phyloP scores from a whole-genome alignment of 92 coral and sea anemone genomes.

The Porites rus region DNA sequence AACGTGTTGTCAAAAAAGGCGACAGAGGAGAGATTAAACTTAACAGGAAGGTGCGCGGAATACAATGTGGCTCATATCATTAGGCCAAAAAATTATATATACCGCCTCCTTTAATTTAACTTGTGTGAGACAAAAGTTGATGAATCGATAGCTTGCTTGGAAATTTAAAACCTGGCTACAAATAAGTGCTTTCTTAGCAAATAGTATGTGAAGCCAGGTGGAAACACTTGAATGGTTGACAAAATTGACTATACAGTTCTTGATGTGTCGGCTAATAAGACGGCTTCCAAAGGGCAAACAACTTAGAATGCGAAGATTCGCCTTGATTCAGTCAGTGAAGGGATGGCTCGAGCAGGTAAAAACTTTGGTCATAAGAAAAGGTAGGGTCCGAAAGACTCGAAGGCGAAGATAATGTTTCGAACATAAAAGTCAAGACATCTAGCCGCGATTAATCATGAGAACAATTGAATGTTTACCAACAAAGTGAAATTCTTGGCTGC shows the following conservation, averaged over 20 bases:
- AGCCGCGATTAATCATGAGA: neutral
- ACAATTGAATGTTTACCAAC: neutral
- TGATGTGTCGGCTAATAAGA: constrained; percentile 6
- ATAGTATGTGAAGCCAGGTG: neutral
- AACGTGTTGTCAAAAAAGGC: no score
- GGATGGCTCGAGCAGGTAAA: neutral
- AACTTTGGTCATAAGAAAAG: neutral
- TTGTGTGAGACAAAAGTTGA: neutral
- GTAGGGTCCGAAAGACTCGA: neutral
- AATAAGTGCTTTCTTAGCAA: neutral
- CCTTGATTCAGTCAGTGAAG: no score
- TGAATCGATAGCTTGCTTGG: neutral
- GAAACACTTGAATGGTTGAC: neutral
- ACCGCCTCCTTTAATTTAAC: neutral
- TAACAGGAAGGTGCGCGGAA: no score
- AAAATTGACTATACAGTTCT: neutral
- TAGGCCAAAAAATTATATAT: neutral
- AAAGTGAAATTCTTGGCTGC: neutral
- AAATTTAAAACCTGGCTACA: neutral
- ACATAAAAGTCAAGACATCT: no score
- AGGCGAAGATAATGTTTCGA: neutral
- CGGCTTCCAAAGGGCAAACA: neutral
- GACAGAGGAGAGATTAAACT: no score
- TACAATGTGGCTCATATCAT: neutral
- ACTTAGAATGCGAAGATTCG: neutral